Conservation (phyloP, 2,797 vertebrate species). For the Pelodytes ibericus region DNA sequence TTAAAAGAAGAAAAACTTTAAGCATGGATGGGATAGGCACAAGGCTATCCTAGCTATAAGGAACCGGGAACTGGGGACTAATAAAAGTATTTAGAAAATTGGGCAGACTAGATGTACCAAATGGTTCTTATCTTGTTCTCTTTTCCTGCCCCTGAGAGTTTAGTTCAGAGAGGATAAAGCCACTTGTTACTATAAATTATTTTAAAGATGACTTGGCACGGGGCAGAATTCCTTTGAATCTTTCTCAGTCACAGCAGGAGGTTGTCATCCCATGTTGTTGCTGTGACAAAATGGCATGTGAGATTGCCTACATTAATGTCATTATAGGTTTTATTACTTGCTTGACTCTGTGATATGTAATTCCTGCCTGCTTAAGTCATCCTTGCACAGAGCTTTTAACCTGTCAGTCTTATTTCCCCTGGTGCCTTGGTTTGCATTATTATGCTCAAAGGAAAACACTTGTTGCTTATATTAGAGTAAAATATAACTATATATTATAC, state of each 20-base stretch:
- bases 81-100: no score
- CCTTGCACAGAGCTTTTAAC: background rate
- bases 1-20: no score
- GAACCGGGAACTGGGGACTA: no score
- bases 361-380: conserved; percentile 15
- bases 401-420: background rate
- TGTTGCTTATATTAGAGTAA: background rate
- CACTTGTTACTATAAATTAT: conserved; percentile 23
- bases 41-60: no score
- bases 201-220: conserved; percentile 2
- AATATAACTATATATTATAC: no score
- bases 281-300: conserved; percentile 37
- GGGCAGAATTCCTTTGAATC: conserved; percentile 31
- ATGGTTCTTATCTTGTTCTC: background rate
- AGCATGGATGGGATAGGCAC: no score
- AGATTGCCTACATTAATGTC: conserved; percentile 52
- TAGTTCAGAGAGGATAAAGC: conserved; percentile 20
- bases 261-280: conserved; percentile 38
- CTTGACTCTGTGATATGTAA: conserved; percentile 36
- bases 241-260: conserved; percentile 46
- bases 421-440: background rate
- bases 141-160: conserved; percentile 19
- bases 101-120: no score
- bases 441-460: background rate
- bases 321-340: conserved; percentile 38